Evolutionary conservation across 2,797 vertebrate species (phyloP), one percentile per base, ranked within the genome.

Genomic region (Hylomyscus alleni): DNA sequence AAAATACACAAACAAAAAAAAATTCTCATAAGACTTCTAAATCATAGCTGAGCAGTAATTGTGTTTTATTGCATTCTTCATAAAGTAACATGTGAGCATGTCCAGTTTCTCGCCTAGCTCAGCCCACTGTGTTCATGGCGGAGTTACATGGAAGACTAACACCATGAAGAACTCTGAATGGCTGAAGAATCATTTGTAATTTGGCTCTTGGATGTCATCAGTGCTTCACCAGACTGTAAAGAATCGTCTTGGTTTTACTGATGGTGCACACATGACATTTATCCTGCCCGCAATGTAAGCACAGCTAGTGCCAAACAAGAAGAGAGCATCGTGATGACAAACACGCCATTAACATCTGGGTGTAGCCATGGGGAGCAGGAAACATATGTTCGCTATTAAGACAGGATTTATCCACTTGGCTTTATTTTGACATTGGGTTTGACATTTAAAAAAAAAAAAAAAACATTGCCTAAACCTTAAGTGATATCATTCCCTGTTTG

Each of bases 391-490:
- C 89, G 77, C 77, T 67, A 97, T 10, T 97, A 94, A 98, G 97
- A 97, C 52, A 92, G 92, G 86, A 97, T 92, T 98, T 95, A 97
- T 90, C 84, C 92, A 65, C 95, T 95, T 96, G 91, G 89, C 97
- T 97, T 98, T 98, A 97, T 97, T 98, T 98, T 98, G 97, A 96
- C 92, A 96, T 96, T 96, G 90, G 81, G 84, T 92, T 98, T 98
- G 95, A 93, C 90, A 93, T 98, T 97, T 95, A 96, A 75, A 94
- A 93, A 91, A 58, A 96, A n/a, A 14, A 31, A 11, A 11, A 62
- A 11, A 62, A 90, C 29, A 94, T 78, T 91, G 93, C 89, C 96
- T 88, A 78, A 93, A 58, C 34, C 65, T 88, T 91, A 91, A 96
- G 50, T 91, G 86, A 82, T 65, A 93, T 52, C 78, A 94, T 87